phyloP scores from a whole-genome alignment of 1,140 invertebrate genomes.

The Drosophila burlai region DNA sequence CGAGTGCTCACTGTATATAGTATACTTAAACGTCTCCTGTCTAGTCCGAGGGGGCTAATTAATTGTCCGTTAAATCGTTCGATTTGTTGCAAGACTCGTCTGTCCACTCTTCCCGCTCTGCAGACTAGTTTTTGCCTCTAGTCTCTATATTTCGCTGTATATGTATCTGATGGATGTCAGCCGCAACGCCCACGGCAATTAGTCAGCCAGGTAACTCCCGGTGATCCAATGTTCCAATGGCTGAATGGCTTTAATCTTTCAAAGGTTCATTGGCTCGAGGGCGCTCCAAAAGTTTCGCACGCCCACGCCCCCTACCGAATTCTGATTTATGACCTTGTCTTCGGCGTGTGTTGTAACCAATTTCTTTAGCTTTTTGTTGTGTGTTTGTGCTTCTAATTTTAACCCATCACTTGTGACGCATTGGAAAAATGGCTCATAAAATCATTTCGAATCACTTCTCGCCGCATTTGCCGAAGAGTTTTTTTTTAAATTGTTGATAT shows the following conservation, averaged over 20 bases:
- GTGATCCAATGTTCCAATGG: constrained; percentile 31
- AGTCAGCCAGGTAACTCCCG: constrained; percentile 52
- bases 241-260: constrained; percentile 15
- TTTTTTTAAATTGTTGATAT: constrained; percentile 1
- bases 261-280: constrained; percentile 48
- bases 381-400: constrained; percentile 33
- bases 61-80: constrained; percentile 79
- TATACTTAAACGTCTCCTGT: constrained; percentile 24
- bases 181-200: constrained; percentile 67
- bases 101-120: constrained; percentile 20
- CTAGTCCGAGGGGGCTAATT: constrained; percentile 60
- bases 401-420: constrained; percentile 26
- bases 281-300: constrained; percentile 60
- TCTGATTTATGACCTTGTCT: constrained; percentile 66
- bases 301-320: constrained; percentile 49
- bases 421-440: constrained; percentile 21
- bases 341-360: constrained; percentile 64
- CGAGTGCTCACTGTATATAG: constrained; percentile 20
- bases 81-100: constrained; percentile 59
- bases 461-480: constrained; percentile 1
- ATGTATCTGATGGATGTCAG: constrained; percentile 66
- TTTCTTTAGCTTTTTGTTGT: constrained; percentile 31
- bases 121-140: background rate
- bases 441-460: constrained; percentile 10
- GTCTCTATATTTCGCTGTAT: constrained; percentile 5